phyloP scores from a whole-genome alignment of 2,797 vertebrate species.

The Sphaeramia orbicularis region DNA sequence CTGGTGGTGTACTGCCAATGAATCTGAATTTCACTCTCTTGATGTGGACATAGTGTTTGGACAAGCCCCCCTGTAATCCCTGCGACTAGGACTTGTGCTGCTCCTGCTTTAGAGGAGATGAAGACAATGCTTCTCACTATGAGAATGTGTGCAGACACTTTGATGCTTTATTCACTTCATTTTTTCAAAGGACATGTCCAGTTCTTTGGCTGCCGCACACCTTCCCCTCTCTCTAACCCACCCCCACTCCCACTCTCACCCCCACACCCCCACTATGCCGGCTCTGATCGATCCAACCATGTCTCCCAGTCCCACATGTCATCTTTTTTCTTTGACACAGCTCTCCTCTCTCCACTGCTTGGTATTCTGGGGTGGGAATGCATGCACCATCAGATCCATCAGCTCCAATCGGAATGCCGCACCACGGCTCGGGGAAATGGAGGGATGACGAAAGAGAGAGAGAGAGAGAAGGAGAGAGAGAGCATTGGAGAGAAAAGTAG shows the following conservation, averaged over 20 bases:
- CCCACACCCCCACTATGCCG: slow-evolving; percentile 8
- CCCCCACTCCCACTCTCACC: background rate
- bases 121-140: slow-evolving; percentile 46
- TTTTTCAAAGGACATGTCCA: slow-evolving; percentile 76
- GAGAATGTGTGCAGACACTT: slow-evolving; percentile 57
- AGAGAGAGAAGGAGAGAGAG: slow-evolving; percentile 22
- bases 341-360: slow-evolving; percentile 77
- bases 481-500: slow-evolving; percentile 9
- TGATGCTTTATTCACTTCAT: slow-evolving; percentile 79
- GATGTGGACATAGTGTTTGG: slow-evolving; percentile 55
- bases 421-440: slow-evolving; percentile 71
- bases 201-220: slow-evolving; percentile 50
- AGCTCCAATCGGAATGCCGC: slow-evolving; percentile 79
- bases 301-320: slow-evolving; percentile 83
- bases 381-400: slow-evolving; percentile 85
- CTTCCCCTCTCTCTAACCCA: slow-evolving; percentile 40
- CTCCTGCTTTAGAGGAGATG: slow-evolving; percentile 49
- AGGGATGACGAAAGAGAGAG: slow-evolving; percentile 66
- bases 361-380: slow-evolving; percentile 81
- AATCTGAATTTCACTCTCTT: slow-evolving; percentile 42
- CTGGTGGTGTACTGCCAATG: background rate
- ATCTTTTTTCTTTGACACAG: slow-evolving; percentile 84
- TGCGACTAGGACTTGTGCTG: slow-evolving; percentile 34
- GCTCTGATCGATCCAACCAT: slow-evolving; percentile 79
- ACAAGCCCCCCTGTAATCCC: slow-evolving; percentile 53